Evolutionary conservation across 2,888 invertebrate species (phyloP), one percentile per base, ranked within the genome.

Genomic region (Apodemia hepburni): DNA sequence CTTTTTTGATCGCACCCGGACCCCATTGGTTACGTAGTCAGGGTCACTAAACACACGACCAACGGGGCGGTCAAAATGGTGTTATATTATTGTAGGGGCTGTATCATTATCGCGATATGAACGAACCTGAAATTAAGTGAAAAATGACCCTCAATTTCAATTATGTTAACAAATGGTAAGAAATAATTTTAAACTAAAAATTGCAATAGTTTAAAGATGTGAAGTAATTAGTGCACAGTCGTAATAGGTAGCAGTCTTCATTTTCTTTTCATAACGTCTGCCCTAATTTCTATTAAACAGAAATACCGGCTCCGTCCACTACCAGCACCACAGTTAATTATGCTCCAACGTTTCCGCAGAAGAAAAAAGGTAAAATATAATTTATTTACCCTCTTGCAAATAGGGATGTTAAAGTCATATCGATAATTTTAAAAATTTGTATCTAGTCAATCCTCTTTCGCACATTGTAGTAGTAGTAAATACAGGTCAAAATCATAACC

Each of bases 241-340:
- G 51, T 66, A 64, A 62, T 59, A 58, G 65, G 68, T 51, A 59
- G 29, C 58, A 61, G 60, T 65, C 64, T 71, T 69, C 58, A 62
- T 47, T 62, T 62, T 62, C 61, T 62, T 62, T 62, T 62, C 45
- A 62, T 54, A 58, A 64, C 58, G 59, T 60, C 47, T 59, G 63
- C 51, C 47, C 57, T 65, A 64, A 61, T 68, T 62, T 61, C 45
- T 70, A 66, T 75, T 73, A 89, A 80, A 45, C 92, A 97, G 97
- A 97, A 93, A 96, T 97, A 85, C 96, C 97, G 58, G 95, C 96
- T 29, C 97, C 97, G 45, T 96, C 96, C 38, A 96, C 96, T 67
- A 94, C 94, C 47, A 93, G 93, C 66, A 93, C 93, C 42, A 87
- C 90, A 59, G 84, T 92, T 58, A 91, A 90, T 77, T 92, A 93